Base-by-base conservation (phyloP, 92 coral and sea anemone genomes). In the Parazoanthus swiftii region DNA sequence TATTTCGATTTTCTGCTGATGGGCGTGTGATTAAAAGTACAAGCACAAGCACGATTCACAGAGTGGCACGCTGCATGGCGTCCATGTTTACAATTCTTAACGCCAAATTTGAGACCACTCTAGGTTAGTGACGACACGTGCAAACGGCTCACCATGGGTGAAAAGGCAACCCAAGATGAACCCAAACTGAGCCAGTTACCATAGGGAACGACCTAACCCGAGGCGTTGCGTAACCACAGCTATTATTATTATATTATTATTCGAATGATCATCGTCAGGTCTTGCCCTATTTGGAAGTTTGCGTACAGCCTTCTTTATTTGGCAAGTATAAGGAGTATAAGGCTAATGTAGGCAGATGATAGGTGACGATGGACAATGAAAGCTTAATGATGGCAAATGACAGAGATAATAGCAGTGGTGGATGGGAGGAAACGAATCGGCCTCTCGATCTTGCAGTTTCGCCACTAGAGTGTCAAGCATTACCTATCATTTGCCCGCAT, bases 221-320 rank as follows among this genome's bases (percentile, higher is more conserved):
- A 88, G 85, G 90, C 73, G 77, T 85, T 73, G 90, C 81, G 90
- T 88, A 88, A 81, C 90, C 90, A 81, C 90, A 26, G 68, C 90
- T 88, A 88, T 29, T 29, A 29, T 29, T 29, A 29, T 29, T 29
- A 29, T 29, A 29, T 29, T 29, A 29, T 29, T 29, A 29, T 29
- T 29, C 33, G 33, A 29, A 29, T 29, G 33, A 29, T 29, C 33
- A 29, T 29, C 33, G 33, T 29, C 33, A 29, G 33, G 33, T 29
- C 33, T 29, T 29, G 33, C 33, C 0, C 33, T 29, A 29, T 29
- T 29, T 29, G 33, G 33, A 29, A 29, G 33, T 29, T 29, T 29
- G 33, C 33, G 33, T 29, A 29, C 33, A 29, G 33, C 33, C 33
- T 29, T 29, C 33, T 29, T 29, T 29, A 29, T 29, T 29, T 29